These are phyloP conservation scores for Fragum sueziense DNA, from an alignment of 2,888 invertebrate species.

Conservation along the genomic window DNA sequence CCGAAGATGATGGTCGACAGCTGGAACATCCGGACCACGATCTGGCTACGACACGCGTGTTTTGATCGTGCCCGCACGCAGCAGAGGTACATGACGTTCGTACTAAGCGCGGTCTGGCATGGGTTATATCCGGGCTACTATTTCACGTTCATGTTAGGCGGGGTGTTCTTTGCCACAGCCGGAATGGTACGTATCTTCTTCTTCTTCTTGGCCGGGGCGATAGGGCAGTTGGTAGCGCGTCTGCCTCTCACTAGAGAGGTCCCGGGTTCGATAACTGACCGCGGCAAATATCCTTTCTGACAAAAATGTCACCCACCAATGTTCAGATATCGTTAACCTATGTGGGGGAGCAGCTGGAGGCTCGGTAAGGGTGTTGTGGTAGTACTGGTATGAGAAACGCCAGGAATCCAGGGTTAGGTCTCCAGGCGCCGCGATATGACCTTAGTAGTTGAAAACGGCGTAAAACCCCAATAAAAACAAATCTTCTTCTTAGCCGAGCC, in stretches of 20 bases:
- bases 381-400: no score
- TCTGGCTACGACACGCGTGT: conserved; percentile 94
- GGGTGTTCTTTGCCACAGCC: conserved; percentile 92
- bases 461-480: neutral
- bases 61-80: conserved; percentile 91
- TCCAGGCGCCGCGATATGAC: neutral
- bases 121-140: conserved; percentile 87
- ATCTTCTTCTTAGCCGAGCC: neutral
- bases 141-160: conserved; percentile 95
- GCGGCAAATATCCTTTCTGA: no score
- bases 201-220: neutral
- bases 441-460: no score
- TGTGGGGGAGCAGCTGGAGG: no score
- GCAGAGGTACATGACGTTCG: conserved; percentile 85
- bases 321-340: no score
- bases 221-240: neutral
- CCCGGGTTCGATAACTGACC: neutral
- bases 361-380: no score
- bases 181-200: conserved; percentile 86
- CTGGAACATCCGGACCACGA: conserved; percentile 98
- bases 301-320: no score
- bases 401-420: neutral
- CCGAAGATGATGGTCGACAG: conserved; percentile 92
- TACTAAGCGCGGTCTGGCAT: conserved; percentile 92
- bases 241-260: no score